A percentile compares a stretch with the other conserved stretches of the same genome.
These are phyloP conservation scores for Drosophila atripex DNA, from an alignment of 2,888 invertebrate species.

Conservation along the genomic window DNA sequence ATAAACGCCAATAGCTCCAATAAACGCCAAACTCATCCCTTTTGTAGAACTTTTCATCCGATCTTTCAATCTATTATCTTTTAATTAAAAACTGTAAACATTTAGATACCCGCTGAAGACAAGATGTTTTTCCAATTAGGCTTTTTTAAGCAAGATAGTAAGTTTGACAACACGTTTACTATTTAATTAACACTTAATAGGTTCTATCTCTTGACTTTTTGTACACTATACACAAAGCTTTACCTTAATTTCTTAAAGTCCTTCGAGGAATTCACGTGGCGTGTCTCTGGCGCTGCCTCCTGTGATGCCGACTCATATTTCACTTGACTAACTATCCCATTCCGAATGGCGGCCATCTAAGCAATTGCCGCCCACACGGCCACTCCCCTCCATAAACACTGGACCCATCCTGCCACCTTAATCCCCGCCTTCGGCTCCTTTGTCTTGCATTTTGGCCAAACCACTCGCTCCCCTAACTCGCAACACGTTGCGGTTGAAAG, in stretches of 20 bases:
- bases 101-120: not conserved
- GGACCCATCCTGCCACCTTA: not conserved
- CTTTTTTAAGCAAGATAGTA: not conserved
- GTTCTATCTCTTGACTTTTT: not conserved
- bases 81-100: not conserved
- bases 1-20: no score
- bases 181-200: not conserved
- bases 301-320: conserved; percentile 24
- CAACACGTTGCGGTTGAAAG: conserved; percentile 43
- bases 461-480: conserved; percentile 36
- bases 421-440: conserved; percentile 23
- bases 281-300: not conserved
- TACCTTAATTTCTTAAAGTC: not conserved
- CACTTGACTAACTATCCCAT: conserved; percentile 30
- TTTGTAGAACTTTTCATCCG: not conserved
- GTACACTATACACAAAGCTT: not conserved
- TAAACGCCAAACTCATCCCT: not conserved
- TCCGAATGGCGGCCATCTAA: conserved; percentile 42
- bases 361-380: conserved; percentile 35
- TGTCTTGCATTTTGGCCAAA: conserved; percentile 39
- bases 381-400: not conserved
- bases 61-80: not conserved
- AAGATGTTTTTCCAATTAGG: not conserved
- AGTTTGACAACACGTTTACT: no score
- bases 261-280: not conserved